These are phyloP conservation scores for Poeciliopsis paucimaculata DNA, from an alignment of 2,797 vertebrate genomes.

Conservation along the genomic window DNA sequence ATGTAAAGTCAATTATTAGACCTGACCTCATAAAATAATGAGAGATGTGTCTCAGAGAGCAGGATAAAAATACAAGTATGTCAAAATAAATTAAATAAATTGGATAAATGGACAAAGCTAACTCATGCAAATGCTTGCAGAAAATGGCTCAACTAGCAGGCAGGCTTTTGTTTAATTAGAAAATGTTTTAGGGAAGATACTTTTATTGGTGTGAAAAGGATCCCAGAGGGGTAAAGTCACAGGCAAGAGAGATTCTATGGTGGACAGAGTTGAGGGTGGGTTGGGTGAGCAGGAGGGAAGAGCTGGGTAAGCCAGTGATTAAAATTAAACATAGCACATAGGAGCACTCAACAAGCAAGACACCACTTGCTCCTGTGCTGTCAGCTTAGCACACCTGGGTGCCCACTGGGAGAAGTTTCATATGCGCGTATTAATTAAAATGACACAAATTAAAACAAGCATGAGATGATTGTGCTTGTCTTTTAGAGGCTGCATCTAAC, in stretches of 20 bases:
- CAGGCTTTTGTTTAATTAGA: constrained; percentile 38
- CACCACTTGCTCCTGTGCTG: constrained; percentile 23
- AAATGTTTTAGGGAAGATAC: constrained; percentile 28
- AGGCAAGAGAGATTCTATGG: constrained; percentile 39
- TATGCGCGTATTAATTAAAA: constrained; percentile 58
- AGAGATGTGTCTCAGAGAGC: constrained; percentile 29
- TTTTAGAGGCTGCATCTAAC: constrained; percentile 39
- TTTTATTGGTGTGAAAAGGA: constrained; percentile 27
- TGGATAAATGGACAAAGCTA: constrained; percentile 37
- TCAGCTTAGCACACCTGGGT: constrained; percentile 19
- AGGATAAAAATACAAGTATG: constrained; percentile 36
- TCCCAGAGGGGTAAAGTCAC: constrained; percentile 48
- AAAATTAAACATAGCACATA: constrained; percentile 57
- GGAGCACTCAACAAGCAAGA: constrained; percentile 55
- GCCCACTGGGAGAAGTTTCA: constrained; percentile 38
- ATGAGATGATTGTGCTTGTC: constrained; percentile 46
- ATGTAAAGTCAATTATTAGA: not conserved
- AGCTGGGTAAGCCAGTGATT: constrained; percentile 52
- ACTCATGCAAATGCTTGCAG: constrained; percentile 25
- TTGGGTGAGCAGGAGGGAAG: constrained; percentile 9
- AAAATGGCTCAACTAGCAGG: constrained; percentile 28
- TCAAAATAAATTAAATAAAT: constrained; percentile 49
- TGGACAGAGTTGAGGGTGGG: constrained; percentile 21
- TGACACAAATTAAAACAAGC: constrained; percentile 69
- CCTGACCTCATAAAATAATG: not conserved